A percentile compares a stretch with the other conserved stretches of the same genome.
Evolutionary conservation across 2,888 invertebrate species (phyloP).

Genomic region (Flabesymbios commensalis): DNA sequence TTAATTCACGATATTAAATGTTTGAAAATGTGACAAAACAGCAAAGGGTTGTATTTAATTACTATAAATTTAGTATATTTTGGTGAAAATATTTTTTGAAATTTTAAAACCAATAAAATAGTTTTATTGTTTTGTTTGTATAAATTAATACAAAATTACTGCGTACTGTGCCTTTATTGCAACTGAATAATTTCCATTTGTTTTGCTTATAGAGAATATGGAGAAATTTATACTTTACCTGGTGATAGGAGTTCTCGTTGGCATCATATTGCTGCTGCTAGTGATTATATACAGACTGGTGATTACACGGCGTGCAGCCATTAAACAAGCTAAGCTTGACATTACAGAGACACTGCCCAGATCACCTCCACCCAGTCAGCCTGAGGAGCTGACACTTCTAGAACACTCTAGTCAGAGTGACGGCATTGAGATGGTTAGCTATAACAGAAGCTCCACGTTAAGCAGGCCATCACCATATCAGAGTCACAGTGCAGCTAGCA

Average conservation of each 20-base stretch:
- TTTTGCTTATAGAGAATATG: constrained; percentile 18
- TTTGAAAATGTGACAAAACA: no score
- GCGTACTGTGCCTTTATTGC: no score
- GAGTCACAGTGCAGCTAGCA: no score
- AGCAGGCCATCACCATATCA: constrained; percentile 2
- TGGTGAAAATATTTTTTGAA: no score
- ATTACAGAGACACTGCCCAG: constrained; percentile 20
- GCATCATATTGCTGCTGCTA: constrained; percentile 22
- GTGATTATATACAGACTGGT: constrained; percentile 22
- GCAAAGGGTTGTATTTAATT: no score
- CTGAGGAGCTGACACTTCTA: constrained; percentile 9
- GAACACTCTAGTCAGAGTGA: constrained; percentile 8
- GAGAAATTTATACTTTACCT: constrained; percentile 32
- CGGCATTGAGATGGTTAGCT: constrained; percentile 11
- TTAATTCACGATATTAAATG: no score
- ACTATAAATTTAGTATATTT: no score
- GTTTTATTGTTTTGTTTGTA: no score
- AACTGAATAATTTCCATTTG: no score
- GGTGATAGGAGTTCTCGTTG: constrained; percentile 22
- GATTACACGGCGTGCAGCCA: constrained; percentile 4
- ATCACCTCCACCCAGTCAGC: background rate
- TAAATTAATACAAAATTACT: no score
- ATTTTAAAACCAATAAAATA: no score
- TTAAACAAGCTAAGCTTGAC: constrained; percentile 11
- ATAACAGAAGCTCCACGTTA: constrained; percentile 9